Base-by-base conservation (phyloP, 2,113 vertebrate genomes). In the Calidris pygmaea region DNA sequence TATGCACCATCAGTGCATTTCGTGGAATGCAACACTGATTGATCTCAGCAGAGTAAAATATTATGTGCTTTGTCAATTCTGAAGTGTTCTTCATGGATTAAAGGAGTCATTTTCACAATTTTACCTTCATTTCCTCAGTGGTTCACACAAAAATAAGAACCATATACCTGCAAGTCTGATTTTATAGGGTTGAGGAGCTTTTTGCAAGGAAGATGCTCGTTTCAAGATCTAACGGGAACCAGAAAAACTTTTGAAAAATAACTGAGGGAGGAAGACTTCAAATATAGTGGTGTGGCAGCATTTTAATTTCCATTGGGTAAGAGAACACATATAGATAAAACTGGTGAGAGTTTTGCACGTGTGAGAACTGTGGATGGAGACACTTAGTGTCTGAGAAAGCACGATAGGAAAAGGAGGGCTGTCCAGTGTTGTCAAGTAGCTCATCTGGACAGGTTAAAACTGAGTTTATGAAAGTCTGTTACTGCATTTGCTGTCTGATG, bases 371-470 rank as follows among this genome's bases (percentile, higher is more conserved):
- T 32, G 68, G 63, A 20, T 84, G 29, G 56, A 73, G 35, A 9
- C 1, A 10, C 45, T 55, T 24, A 4, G 52, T 48, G 59, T 55
- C 77, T 91, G 93, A 88, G 77, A 82, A 75, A 62, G 73, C 19
- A 29, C 0, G 0, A 47, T 7, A 37, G 87, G 59, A 70, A 84
- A 83, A 50, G 47, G 34, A 75, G 8, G 7, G 5, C 34, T 66
- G 48, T 35, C 55, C 63, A n/a, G 77, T 43, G 59, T 29, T 95
- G 76, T 68, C 78, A 63, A 22, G 65, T 26, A 77, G 53, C 43
- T 94, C 75, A 30, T 74, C 87, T 84, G 39, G 34, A 23, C 32
- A 58, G 72, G 88, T 96, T 92, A 91, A 97, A 94, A 74, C 74
- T 68, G 73, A 87, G 75, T 87, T 96, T 85, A 67, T 80, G 90